Percentiles rank a stretch among this genome's conserved stretches.
phyloP scores from a whole-genome alignment of 2,888 invertebrate species.

The Drosophila peninsularis region DNA sequence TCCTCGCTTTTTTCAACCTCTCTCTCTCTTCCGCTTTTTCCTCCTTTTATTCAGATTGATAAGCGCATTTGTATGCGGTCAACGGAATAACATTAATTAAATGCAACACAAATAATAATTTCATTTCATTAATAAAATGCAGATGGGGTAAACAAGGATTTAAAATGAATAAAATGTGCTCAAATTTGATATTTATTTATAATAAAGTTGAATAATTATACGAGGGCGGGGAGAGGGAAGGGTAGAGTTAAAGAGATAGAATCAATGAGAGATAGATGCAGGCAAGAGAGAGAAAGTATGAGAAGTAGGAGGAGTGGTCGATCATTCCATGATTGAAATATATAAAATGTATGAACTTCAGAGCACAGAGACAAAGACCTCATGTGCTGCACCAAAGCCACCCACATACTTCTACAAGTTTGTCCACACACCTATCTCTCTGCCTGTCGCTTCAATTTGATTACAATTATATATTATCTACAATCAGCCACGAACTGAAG shows the following conservation, averaged over 20 bases:
- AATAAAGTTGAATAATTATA: background rate
- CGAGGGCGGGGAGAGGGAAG: background rate
- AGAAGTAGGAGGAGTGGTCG: background rate
- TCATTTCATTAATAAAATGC: conserved; percentile 11
- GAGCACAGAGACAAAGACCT: too few relatives aligned
- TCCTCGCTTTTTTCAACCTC: background rate
- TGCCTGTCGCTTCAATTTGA: background rate
- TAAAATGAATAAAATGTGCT: background rate
- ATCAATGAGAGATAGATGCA: background rate
- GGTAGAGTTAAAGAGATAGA: background rate
- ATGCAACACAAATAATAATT: conserved; percentile 22
- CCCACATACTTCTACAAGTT: background rate
- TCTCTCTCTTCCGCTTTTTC: background rate
- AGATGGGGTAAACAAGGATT: background rate
- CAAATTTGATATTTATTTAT: background rate
- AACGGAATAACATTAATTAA: conserved; percentile 33
- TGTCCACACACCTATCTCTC: background rate
- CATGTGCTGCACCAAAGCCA: background rate
- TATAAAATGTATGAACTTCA: too few relatives aligned
- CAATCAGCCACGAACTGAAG: conserved; percentile 7
- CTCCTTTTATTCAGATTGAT: conserved; percentile 49
- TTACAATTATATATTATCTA: conserved; percentile 2
- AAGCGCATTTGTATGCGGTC: conserved; percentile 36
- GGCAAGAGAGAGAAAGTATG: too few relatives aligned
- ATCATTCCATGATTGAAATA: too few relatives aligned